A percentile compares a stretch with the other conserved stretches of the same genome.
These are phyloP conservation scores for Dorcus parallelipipedus DNA, from an alignment of 2,888 invertebrate genomes.

Conservation along the genomic window DNA sequence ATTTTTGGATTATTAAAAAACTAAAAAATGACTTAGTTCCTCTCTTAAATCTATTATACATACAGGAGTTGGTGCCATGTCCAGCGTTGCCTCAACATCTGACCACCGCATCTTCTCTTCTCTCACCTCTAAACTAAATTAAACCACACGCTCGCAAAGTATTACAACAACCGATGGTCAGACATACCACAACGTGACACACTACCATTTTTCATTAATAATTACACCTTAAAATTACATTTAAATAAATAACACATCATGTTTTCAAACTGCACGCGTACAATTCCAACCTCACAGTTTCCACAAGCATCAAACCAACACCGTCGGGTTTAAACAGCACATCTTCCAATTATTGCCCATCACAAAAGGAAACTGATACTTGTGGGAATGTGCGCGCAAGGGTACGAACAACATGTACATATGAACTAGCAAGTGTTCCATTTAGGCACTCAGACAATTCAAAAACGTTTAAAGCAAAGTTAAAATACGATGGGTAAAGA, in stretches of 20 bases:
- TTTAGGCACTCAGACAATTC: not conserved
- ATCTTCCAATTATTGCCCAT: too few relatives aligned
- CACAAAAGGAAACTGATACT: too few relatives aligned
- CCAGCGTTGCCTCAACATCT: not conserved
- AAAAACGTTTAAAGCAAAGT: not conserved
- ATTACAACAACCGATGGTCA: not conserved
- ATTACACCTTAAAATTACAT: constrained; percentile 1
- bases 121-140: not conserved
- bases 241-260: not conserved
- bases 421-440: not conserved
- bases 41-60: not conserved
- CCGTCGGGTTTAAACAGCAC: too few relatives aligned
- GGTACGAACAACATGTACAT: not conserved
- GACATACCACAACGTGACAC: not conserved
- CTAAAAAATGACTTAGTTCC: constrained; percentile 20
- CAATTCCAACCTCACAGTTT: too few relatives aligned
- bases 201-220: not conserved
- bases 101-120: not conserved
- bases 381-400: too few relatives aligned
- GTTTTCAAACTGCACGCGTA: too few relatives aligned
- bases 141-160: not conserved
- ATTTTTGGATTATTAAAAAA: constrained; percentile 16
- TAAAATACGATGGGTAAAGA: too few relatives aligned
- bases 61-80: not conserved
- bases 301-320: too few relatives aligned